Conservation (phyloP, 1,140 invertebrate genomes). For the Centruroides vittatus region DNA sequence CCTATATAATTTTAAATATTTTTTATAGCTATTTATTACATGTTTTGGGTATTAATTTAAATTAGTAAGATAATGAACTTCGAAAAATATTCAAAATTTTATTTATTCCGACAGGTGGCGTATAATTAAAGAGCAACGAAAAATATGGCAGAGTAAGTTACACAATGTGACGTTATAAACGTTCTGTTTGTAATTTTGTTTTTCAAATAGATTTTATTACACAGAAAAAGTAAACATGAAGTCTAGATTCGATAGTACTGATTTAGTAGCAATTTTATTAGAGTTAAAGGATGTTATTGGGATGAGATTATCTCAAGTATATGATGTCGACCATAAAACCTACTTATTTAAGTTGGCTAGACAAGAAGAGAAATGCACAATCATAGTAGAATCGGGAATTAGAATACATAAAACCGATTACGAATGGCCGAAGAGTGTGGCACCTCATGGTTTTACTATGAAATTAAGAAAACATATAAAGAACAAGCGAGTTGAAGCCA, state of each 20-base stretch:
- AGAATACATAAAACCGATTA: constrained; percentile 86
- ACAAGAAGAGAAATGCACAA: constrained; percentile 52
- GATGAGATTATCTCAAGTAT: constrained; percentile 90
- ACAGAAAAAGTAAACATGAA: constrained; percentile 47
- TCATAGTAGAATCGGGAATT: constrained; percentile 88
- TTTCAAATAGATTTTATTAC: too few relatives aligned
- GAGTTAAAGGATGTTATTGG: constrained; percentile 72
- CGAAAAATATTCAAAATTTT: too few relatives aligned
- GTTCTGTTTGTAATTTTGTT: too few relatives aligned
- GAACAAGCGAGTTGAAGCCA: constrained; percentile 79
- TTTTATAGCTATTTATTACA: too few relatives aligned
- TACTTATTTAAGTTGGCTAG: constrained; percentile 70
- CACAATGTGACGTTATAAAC: too few relatives aligned
- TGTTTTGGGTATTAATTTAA: too few relatives aligned
- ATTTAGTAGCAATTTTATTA: constrained; percentile 67
- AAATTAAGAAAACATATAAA: constrained; percentile 96
- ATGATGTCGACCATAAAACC: constrained; percentile 93
- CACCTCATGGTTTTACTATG: constrained; percentile 94
- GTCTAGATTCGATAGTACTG: constrained; percentile 75
- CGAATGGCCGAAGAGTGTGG: constrained; percentile 96
- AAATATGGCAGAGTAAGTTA: too few relatives aligned
- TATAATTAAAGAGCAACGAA: too few relatives aligned
- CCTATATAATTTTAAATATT: too few relatives aligned
- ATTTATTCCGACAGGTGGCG: too few relatives aligned
- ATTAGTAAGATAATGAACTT: too few relatives aligned